A percentile compares a stretch with the other conserved stretches of the same genome.
Evolutionary conservation across 2,888 invertebrate species (phyloP).

Genomic region (Stegana nigrithorax): DNA sequence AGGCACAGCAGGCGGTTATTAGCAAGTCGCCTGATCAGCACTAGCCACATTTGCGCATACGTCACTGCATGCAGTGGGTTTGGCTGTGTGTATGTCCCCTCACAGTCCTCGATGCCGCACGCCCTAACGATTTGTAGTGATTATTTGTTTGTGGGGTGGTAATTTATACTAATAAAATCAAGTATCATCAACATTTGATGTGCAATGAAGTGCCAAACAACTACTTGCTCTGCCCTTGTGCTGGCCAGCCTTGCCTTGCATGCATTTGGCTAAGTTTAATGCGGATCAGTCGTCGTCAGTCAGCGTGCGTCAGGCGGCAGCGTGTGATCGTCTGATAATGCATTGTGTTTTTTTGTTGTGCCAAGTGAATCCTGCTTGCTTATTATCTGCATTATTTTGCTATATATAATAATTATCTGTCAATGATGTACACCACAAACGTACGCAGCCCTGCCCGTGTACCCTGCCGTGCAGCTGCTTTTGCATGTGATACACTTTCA

Average conservation of each 20-base stretch:
- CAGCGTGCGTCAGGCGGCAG: constrained; percentile 30
- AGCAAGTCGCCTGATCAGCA: constrained; percentile 45
- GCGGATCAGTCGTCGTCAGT: neutral
- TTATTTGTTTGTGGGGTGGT: constrained; percentile 57
- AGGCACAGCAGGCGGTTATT: constrained; percentile 57
- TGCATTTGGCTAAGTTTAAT: neutral
- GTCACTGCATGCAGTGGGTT: neutral
- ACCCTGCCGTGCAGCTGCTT: constrained; percentile 53
- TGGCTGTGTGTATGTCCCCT: neutral
- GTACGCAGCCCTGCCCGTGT: too few species aligned
- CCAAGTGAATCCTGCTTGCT: constrained; percentile 40
- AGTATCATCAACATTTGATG: constrained; percentile 47
- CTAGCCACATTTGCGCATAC: neutral
- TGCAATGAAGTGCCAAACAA: constrained; percentile 35
- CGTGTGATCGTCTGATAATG: constrained; percentile 39
- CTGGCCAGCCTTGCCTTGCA: constrained; percentile 15
- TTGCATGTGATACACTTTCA: constrained; percentile 43
- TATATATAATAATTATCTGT: constrained; percentile 61
- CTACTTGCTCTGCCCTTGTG: too few species aligned
- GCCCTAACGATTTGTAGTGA: constrained; percentile 53
- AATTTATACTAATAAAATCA: constrained; percentile 64
- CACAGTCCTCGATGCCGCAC: too few species aligned
- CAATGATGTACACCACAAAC: constrained; percentile 34
- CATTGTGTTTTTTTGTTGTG: constrained; percentile 1
- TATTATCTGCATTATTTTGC: too few species aligned